Evolutionary conservation across 2,113 vertebrate genomes (phyloP), one percentile per base, ranked within the genome.

Genomic region (Acanthochromis polyacanthus): DNA sequence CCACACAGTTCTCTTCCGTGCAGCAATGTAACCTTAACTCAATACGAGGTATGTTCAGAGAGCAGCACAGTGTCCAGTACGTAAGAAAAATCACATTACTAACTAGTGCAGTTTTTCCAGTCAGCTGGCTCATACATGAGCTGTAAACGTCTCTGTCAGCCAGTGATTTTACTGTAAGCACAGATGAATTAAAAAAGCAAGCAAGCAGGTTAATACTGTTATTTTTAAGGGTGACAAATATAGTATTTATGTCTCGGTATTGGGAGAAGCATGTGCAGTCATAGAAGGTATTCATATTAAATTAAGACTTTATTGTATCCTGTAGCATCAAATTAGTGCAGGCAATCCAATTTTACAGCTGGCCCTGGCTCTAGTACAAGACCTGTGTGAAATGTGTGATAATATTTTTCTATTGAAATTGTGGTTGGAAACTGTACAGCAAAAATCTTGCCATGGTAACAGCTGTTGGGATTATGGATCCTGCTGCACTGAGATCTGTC

Each of bases 381-480:
- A 68, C 62, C 67, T 83, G 50, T 69, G 17, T 79, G 61, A 71
- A 77, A 84, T 66, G 67, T 85, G 71, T 65, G 73, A 77, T 82
- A 69, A 75, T 81, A 51, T 84, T 89, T 88, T 85, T 74, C 81
- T 67, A 10, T 65, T 76, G 52, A 71, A 84, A 75, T 70, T 76
- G 75, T 71, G 70, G 58, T 75, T 90, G 78, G 90, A 84, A 78
- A 62, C 4, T 64, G 52, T 73, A 80, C 64, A 73, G 64, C 23
- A 57, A 45, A 85, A 73, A 30, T 11, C 78, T 71, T 48, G 67
- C 70, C 79, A 63, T 77, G 73, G 78, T 81, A 83, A 89, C 89
- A 91, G 83, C 87, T 89, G 87, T 82, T 86, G 50, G 85, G 73
- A 90, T 91, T 82, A 82, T 63, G 59, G 87, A 43, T 81, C 61